These are phyloP conservation scores for Atta colombica DNA, from an alignment of 1,140 invertebrate genomes.

Conservation along the genomic window DNA sequence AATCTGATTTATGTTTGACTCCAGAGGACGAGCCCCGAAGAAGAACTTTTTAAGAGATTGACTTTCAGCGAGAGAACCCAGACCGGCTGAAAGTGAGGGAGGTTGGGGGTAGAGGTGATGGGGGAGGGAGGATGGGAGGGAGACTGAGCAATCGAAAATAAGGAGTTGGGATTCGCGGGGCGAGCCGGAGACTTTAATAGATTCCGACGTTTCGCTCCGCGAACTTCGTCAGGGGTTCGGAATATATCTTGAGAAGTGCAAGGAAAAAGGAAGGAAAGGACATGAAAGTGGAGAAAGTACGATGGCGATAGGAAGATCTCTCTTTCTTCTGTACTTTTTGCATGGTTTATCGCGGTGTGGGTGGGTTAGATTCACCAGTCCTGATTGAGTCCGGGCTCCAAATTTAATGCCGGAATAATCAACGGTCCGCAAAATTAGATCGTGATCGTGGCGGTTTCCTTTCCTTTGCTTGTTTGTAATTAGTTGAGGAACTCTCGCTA, in stretches of 20 bases:
- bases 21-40: slow-evolving; percentile 65
- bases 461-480: slow-evolving; percentile 31
- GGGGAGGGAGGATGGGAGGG: neutral
- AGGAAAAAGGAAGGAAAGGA: neutral
- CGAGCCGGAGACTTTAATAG: slow-evolving; percentile 78
- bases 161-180: slow-evolving; percentile 60
- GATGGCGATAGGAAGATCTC: neutral
- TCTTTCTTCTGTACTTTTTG: slow-evolving; percentile 31
- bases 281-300: neutral
- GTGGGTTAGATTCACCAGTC: slow-evolving; percentile 26
- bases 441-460: slow-evolving; percentile 31
- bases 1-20: slow-evolving; percentile 85
- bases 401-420: slow-evolving; percentile 52
- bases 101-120: neutral
- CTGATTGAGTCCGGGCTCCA: slow-evolving; percentile 38
- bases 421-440: slow-evolving; percentile 57
- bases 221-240: slow-evolving; percentile 67
- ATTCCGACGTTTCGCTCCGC: slow-evolving; percentile 75
- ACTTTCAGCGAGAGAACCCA: slow-evolving; percentile 72
- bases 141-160: slow-evolving; percentile 76
- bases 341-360: slow-evolving; percentile 33
- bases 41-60: slow-evolving; percentile 84
- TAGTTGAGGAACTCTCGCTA: slow-evolving; percentile 46
- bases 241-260: slow-evolving; percentile 53
- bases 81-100: slow-evolving; percentile 28